Conservation (phyloP, 2,888 invertebrate species). For the Parasteatoda lunata region DNA sequence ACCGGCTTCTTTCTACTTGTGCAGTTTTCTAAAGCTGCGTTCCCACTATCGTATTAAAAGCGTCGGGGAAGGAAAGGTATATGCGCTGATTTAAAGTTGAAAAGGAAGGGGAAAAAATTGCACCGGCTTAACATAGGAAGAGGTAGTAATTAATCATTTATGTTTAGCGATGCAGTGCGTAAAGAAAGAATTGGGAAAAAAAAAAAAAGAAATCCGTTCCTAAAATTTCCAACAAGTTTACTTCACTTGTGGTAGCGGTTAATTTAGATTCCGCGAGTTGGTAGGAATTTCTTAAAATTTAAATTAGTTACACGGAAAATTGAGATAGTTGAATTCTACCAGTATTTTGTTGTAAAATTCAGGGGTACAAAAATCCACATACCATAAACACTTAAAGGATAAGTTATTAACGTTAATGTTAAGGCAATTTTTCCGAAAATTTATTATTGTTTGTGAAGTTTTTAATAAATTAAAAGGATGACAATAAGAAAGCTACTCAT, state of each 20-base stretch:
- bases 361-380: too few relatives aligned
- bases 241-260: background rate
- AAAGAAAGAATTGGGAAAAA: constrained; percentile 11
- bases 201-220: constrained; percentile 9
- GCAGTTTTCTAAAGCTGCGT: background rate
- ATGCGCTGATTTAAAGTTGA: background rate
- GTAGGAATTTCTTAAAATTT: too few relatives aligned
- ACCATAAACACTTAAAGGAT: too few relatives aligned
- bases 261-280: background rate
- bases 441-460: too few relatives aligned
- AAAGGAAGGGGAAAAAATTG: background rate
- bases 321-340: too few relatives aligned
- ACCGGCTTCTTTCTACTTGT: constrained; percentile 21
- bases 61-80: constrained; percentile 3
- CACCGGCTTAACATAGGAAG: constrained; percentile 9
- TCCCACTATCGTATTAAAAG: constrained; percentile 28
- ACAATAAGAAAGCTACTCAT: too few relatives aligned
- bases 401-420: too few relatives aligned
- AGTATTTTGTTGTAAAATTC: too few relatives aligned
- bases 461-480: too few relatives aligned
- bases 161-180: constrained; percentile 23
- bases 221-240: constrained; percentile 17
- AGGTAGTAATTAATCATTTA: constrained; percentile 51
- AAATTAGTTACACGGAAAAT: too few relatives aligned
- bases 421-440: too few relatives aligned